These are phyloP conservation scores for Coccyzus lansbergi DNA, from an alignment of 2,797 vertebrate genomes.

Conservation along the genomic window DNA sequence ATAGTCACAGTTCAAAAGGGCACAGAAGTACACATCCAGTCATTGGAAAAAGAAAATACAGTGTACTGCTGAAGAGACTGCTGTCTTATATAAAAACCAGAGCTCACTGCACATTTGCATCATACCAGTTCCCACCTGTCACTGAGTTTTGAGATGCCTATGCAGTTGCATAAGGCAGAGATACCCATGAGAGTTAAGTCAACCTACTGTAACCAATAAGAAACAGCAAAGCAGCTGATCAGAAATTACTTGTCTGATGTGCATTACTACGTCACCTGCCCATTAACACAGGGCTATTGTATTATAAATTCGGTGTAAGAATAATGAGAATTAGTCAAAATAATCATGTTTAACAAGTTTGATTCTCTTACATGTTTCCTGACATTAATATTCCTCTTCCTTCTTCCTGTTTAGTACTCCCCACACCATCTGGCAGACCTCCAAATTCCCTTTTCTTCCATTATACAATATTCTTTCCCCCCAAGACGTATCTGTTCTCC, in stretches of 20 bases:
- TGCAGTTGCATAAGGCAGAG: accelerated
- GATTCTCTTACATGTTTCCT: neutral
- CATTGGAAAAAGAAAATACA: neutral
- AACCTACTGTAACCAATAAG: neutral
- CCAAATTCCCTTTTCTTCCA: neutral
- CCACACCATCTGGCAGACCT: neutral
- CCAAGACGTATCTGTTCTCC: neutral
- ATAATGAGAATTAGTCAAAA: neutral
- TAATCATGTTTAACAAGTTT: accelerated
- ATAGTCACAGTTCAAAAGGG: neutral
- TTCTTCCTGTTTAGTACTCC: neutral
- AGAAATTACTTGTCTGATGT: neutral
- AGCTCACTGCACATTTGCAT: neutral
- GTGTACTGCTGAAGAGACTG: neutral
- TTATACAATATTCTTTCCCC: neutral
- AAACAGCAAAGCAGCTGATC: neutral
- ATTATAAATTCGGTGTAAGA: neutral
- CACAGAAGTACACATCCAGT: accelerated
- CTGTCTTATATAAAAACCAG: neutral
- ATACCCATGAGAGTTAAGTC: neutral
- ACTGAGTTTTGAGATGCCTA: neutral
- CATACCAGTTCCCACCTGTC: neutral
- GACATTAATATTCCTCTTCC: neutral
- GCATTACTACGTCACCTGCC: neutral
- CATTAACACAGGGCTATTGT: neutral